phyloP scores from a whole-genome alignment of 2,797 vertebrate species.

The Synanceia verrucosa region DNA sequence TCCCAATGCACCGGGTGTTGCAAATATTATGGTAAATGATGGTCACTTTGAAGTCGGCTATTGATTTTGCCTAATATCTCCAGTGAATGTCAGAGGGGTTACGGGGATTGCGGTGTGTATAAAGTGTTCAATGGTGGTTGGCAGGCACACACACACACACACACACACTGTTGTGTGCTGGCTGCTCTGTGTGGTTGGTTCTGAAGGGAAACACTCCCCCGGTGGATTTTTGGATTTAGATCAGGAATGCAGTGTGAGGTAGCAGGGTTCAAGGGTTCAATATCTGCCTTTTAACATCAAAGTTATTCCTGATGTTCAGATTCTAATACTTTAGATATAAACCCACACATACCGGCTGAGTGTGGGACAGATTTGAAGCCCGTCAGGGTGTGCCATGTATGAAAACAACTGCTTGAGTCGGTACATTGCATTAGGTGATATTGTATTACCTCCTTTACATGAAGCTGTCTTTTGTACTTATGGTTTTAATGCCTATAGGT shows the following conservation, averaged over 20 bases:
- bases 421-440: background rate
- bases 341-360: slow-evolving; percentile 32
- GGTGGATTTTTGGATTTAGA: slow-evolving; percentile 69
- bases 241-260: slow-evolving; percentile 69
- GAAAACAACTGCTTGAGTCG: slow-evolving; percentile 15
- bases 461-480: background rate
- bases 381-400: background rate
- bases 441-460: background rate
- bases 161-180: slow-evolving; percentile 34
- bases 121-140: slow-evolving; percentile 39
- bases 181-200: slow-evolving; percentile 43
- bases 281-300: slow-evolving; percentile 67
- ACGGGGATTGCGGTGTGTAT: slow-evolving; percentile 48
- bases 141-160: slow-evolving; percentile 38
- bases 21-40: slow-evolving; percentile 55
- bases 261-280: slow-evolving; percentile 70
- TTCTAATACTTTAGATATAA: slow-evolving; percentile 56
- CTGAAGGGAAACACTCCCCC: slow-evolving; percentile 50
- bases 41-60: slow-evolving; percentile 69
- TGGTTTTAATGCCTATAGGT: background rate
- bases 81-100: slow-evolving; percentile 50
- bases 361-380: slow-evolving; percentile 42
- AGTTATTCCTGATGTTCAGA: slow-evolving; percentile 51
- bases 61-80: slow-evolving; percentile 68
- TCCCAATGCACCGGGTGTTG: slow-evolving; percentile 43